phyloP scores from a whole-genome alignment of 1,140 invertebrate species.

The Pentalonia nigronervosa region DNA sequence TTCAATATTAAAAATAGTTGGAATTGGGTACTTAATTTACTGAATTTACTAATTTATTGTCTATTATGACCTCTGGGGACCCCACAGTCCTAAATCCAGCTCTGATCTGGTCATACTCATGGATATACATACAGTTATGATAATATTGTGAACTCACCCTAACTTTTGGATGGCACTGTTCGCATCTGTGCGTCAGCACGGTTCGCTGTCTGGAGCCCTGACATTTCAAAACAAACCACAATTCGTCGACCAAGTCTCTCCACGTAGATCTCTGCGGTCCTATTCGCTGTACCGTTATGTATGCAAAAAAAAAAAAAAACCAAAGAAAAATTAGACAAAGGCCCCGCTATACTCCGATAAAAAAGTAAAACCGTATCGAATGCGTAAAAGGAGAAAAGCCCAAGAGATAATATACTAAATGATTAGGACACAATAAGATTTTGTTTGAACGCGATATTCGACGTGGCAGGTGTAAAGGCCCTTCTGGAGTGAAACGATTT shows the following conservation, averaged over 20 bases:
- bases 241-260: conserved; percentile 81
- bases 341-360: neutral
- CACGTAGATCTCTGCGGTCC: conserved; percentile 77
- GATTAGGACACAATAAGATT: neutral
- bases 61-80: no score
- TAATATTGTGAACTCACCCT: conserved; percentile 58
- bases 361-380: neutral
- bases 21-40: no score
- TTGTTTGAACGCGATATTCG: neutral
- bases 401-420: neutral
- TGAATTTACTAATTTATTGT: no score
- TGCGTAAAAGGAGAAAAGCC: neutral
- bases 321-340: neutral
- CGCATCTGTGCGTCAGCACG: conserved; percentile 72
- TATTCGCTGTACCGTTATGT: neutral
- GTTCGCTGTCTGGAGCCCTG: conserved; percentile 73
- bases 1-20: no score
- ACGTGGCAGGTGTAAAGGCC: neutral
- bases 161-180: conserved; percentile 69
- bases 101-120: neutral
- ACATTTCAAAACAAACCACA: conserved; percentile 79
- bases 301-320: neutral
- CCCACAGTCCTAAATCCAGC: no score
- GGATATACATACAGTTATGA: neutral
- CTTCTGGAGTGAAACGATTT: neutral